A percentile compares a stretch with the other conserved stretches of the same genome.
Evolutionary conservation across 2,113 vertebrate species (phyloP).

Genomic region (Micronycteris hirsuta): DNA sequence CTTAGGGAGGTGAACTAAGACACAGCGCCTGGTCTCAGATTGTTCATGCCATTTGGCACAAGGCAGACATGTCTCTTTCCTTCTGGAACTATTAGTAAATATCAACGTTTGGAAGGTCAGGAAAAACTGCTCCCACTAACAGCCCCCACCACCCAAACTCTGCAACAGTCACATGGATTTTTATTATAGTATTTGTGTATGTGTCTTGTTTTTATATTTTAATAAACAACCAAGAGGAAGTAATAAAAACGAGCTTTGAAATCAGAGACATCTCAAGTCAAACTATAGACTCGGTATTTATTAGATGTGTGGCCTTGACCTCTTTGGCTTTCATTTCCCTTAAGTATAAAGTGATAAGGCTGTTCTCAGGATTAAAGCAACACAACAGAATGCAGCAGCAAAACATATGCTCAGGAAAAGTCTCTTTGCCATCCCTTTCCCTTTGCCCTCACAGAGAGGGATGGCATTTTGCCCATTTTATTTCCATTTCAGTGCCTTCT

Average conservation of each 20-base stretch:
- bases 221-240: neutral
- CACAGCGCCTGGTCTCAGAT: neutral
- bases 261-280: neutral
- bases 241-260: neutral
- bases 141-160: neutral
- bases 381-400: too few relatives aligned
- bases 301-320: neutral
- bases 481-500: neutral
- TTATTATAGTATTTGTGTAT: neutral
- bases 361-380: neutral
- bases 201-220: neutral
- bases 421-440: neutral
- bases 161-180: neutral
- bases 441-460: neutral
- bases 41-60: neutral
- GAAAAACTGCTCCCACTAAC: neutral
- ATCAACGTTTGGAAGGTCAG: neutral
- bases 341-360: neutral
- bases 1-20: neutral
- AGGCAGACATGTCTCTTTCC: neutral
- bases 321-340: neutral
- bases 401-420: neutral
- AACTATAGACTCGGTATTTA: neutral
- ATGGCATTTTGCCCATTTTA: neutral
- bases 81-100: neutral